Base-by-base conservation (phyloP, 1,140 invertebrate species). In the Drosophila melanogaster region DNA sequence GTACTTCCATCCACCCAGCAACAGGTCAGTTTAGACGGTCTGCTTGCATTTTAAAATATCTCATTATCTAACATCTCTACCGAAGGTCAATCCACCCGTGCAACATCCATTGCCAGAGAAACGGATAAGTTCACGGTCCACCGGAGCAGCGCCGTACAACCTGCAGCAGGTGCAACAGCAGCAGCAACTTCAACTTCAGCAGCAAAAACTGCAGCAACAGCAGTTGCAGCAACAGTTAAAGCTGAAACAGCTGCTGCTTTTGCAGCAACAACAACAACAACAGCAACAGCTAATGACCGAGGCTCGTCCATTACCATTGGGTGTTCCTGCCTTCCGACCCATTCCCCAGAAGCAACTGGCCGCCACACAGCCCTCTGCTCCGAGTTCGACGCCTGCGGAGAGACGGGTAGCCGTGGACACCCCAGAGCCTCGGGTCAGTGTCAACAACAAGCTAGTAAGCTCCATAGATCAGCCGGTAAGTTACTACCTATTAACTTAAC, bases 311-410 rank as follows among this genome's bases (percentile, higher is more conserved):
- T 78, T 94, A 66, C 92, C 93, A 0, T 89, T 94, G 91, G 93
- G 93, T 46, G 92, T 96, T 6, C 96, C 96, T 19, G 94, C 96
- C 0, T 97, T 97, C 83, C 95, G 95, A 76, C 96, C 96, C 0
- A 93, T 97, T 61, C 95, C 96, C 40, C 93, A 94, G 2, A 95
- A 95, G 55, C 59, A 67, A 12, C 43, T 54, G 46, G 33, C 10
- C 35, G 61, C 47, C 24, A 56, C 60, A 35, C 50, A 56, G 22
- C 22, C 38, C 26, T 10, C 60, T 8, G 41, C 46, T 8, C 57
- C 70, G 35, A 11, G 46, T 46, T 41, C 41, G 7, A 33, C 47
- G 3, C 46, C 54, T 43, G 70, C 90, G 6, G 86, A 91, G 54
- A 62, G 90, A 40, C 77, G 90, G 15, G 77, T 91, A 3, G 90